phyloP scores from a whole-genome alignment of 2,113 vertebrate genomes.

The Eulemur macaco region DNA sequence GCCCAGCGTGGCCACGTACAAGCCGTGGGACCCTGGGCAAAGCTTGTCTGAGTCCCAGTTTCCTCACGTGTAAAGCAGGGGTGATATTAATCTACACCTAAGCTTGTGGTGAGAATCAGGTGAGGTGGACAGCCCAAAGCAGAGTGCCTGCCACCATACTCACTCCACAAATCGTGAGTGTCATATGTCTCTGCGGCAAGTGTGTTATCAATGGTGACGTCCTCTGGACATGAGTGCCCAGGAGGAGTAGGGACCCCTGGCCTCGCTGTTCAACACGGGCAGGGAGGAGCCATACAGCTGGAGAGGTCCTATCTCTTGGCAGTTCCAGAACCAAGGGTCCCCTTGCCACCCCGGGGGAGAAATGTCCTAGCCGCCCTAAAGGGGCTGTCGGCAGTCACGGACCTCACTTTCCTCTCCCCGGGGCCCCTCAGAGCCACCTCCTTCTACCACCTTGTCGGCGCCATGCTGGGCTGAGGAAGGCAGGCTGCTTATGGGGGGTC shows the following conservation, averaged over 20 bases:
- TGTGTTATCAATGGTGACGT: not conserved
- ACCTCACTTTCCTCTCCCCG: too few relatives aligned
- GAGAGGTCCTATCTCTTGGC: not conserved
- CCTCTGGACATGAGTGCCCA: not conserved
- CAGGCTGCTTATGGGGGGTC: fast-evolving
- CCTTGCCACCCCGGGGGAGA: too few relatives aligned
- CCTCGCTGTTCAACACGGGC: not conserved
- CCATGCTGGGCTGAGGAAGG: not conserved
- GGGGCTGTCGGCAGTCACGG: not conserved
- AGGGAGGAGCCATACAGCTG: not conserved
- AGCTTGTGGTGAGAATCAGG: not conserved
- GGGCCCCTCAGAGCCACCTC: not conserved
- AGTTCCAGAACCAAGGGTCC: not conserved
- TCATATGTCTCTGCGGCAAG: not conserved
- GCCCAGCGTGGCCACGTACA: not conserved
- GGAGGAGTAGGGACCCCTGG: not conserved
- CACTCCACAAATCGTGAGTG: not conserved
- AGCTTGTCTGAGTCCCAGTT: not conserved
- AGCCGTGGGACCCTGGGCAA: not conserved
- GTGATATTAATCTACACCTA: fast-evolving
- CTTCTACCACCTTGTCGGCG: not conserved
- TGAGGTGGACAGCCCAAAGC: fast-evolving
- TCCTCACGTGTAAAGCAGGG: not conserved
- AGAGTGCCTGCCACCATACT: not conserved
- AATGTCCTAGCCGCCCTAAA: fast-evolving